Percentiles rank a stretch among this genome's conserved stretches.
Evolutionary conservation across 2,888 invertebrate genomes (phyloP).

Genomic region (Zaprionus obscuricornis): DNA sequence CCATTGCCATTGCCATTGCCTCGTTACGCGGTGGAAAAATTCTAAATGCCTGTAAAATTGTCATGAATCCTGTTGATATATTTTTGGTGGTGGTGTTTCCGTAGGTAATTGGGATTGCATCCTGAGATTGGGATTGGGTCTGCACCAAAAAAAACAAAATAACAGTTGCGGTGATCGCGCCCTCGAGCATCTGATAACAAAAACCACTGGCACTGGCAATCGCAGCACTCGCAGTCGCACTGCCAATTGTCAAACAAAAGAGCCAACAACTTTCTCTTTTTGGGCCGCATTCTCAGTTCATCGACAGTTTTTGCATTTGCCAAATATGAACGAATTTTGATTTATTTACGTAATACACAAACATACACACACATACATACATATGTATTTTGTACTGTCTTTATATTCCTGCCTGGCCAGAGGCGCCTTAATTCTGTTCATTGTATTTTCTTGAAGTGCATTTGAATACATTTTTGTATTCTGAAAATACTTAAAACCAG

Average conservation of each 20-base stretch:
- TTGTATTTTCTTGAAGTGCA: constrained; percentile 14
- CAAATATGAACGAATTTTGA: constrained; percentile 62
- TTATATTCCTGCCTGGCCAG: constrained; percentile 49
- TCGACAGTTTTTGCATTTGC: constrained; percentile 41
- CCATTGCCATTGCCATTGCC: constrained; percentile 52
- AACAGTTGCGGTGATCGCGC: constrained; percentile 79
- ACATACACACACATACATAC: no score
- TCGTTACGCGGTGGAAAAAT: constrained; percentile 79
- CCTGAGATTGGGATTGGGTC: constrained; percentile 1
- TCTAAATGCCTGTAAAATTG: constrained; percentile 70
- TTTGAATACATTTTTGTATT: no score
- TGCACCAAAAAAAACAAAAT: no score
- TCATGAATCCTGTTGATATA: constrained; percentile 15
- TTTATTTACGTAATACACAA: constrained; percentile 48
- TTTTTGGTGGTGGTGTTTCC: constrained; percentile 16
- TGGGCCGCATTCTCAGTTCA: constrained; percentile 36
- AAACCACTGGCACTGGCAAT: constrained; percentile 79
- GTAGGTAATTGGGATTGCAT: constrained; percentile 33
- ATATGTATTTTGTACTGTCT: constrained; percentile 16
- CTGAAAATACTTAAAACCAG: no score
- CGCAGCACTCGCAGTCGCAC: no score
- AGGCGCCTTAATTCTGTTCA: constrained; percentile 47
- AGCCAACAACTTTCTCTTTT: constrained; percentile 78
- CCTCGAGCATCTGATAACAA: constrained; percentile 76
- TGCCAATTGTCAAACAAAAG: constrained; percentile 57